Evolutionary conservation across 1,140 invertebrate species (phyloP).

Genomic region (Brachionus rubens): DNA sequence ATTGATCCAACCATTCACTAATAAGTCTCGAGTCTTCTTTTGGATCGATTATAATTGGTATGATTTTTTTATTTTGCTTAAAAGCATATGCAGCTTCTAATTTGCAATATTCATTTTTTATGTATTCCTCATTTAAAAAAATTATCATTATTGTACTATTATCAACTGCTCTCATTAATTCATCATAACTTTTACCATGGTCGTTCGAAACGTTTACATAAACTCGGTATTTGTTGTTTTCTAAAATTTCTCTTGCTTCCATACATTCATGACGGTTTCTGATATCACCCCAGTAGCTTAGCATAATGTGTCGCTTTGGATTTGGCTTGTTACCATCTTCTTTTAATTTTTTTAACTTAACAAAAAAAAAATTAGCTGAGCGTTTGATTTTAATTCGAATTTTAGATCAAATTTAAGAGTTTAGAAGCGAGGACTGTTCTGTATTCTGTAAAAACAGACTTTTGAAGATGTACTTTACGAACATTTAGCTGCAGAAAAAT

Average conservation of each 20-base stretch:
- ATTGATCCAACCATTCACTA: slow-evolving; percentile 5
- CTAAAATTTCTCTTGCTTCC: slow-evolving; percentile 28
- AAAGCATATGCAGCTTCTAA: not conserved
- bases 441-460: too few relatives aligned
- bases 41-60: not conserved
- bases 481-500: too few relatives aligned
- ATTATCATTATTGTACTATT: slow-evolving; percentile 4
- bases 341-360: not conserved
- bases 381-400: not conserved
- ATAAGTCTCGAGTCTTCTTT: not conserved
- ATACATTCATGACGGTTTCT: slow-evolving; percentile 10
- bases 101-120: not conserved
- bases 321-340: not conserved
- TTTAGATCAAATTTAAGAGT: not conserved
- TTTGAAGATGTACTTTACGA: too few relatives aligned
- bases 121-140: slow-evolving; percentile 10
- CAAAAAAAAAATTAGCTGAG: not conserved
- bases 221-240: not conserved
- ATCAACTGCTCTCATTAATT: not conserved
- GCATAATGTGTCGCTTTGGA: not conserved
- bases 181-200: not conserved
- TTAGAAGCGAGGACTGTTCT: too few relatives aligned
- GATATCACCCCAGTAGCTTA: slow-evolving; percentile 17
- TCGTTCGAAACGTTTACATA: not conserved
- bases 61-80: slow-evolving; percentile 27